These are phyloP conservation scores for Macrosteles quadrilineatus DNA, from an alignment of 1,140 invertebrate genomes.

Conservation along the genomic window DNA sequence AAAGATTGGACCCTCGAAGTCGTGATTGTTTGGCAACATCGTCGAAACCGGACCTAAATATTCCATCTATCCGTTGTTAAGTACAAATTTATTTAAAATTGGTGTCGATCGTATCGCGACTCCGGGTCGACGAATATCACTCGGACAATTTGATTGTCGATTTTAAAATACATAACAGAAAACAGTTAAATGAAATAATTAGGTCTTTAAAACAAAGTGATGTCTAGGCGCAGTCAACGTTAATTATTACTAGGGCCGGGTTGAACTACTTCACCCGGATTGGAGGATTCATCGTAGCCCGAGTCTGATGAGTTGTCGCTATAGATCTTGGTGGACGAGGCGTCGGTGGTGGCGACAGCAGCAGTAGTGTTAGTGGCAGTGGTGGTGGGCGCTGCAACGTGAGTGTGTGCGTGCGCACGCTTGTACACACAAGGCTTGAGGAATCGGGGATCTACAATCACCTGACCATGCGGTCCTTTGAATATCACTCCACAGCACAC, in stretches of 20 bases:
- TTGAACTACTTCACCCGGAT: constrained; percentile 44
- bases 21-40: constrained; percentile 21
- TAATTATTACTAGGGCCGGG: constrained; percentile 8
- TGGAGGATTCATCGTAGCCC: constrained; percentile 64
- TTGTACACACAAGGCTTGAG: constrained; percentile 62
- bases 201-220: constrained; percentile 17
- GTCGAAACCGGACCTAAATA: neutral
- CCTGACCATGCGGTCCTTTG: constrained; percentile 64
- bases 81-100: constrained; percentile 23
- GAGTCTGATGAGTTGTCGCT: constrained; percentile 64
- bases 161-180: neutral
- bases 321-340: constrained; percentile 50
- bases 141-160: constrained; percentile 21
- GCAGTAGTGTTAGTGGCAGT: too few relatives aligned
- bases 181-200: constrained; percentile 14
- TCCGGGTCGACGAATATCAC: neutral
- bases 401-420: constrained; percentile 34
- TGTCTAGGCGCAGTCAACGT: constrained; percentile 13
- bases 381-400: neutral
- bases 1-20: constrained; percentile 19
- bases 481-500: constrained; percentile 75
- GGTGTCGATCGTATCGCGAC: neutral
- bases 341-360: constrained; percentile 8
- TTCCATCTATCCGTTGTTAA: constrained; percentile 11
- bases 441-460: constrained; percentile 63